A percentile compares a stretch with the other conserved stretches of the same genome.
phyloP scores from a whole-genome alignment of 2,888 invertebrate genomes.

The Sericinus montela region DNA sequence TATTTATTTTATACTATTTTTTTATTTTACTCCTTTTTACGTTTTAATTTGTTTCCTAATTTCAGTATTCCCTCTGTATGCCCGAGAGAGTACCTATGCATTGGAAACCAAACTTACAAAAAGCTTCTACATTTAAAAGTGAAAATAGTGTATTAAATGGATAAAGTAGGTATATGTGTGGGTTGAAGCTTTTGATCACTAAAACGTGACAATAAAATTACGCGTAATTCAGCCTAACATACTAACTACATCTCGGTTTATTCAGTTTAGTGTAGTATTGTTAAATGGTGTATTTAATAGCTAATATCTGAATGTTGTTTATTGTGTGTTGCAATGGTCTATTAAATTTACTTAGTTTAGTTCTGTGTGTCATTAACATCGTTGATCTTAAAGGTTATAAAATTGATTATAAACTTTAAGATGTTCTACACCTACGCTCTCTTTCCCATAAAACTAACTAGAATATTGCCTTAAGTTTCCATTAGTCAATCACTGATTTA shows the following conservation, averaged over 20 bases:
- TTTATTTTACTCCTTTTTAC: conserved; percentile 40
- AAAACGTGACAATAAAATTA: conserved; percentile 26
- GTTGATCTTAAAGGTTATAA: conserved; percentile 50
- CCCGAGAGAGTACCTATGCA: conserved; percentile 78
- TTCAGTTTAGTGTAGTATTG: conserved; percentile 64
- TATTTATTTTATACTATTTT: conserved; percentile 29
- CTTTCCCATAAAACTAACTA: conserved; percentile 26
- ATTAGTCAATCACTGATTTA: neutral
- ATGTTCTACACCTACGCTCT: conserved; percentile 29
- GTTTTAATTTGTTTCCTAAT: conserved; percentile 53
- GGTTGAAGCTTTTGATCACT: conserved; percentile 39
- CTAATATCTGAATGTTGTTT: conserved; percentile 73
- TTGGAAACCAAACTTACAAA: conserved; percentile 78
- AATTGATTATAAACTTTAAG: conserved; percentile 46
- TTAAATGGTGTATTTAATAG: conserved; percentile 72
- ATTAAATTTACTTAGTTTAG: conserved; percentile 59
- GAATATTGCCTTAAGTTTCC: neutral
- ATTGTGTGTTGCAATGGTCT: conserved; percentile 69
- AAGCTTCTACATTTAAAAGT: conserved; percentile 78
- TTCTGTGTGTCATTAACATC: conserved; percentile 56
- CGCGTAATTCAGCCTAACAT: conserved; percentile 24
- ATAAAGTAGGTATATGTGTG: conserved; percentile 68
- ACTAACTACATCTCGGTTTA: conserved; percentile 43
- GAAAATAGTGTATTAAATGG: conserved; percentile 79
- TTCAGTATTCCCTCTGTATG: conserved; percentile 79